Conservation (phyloP, 1,140 invertebrate genomes). For the Triops longicaudatus region DNA sequence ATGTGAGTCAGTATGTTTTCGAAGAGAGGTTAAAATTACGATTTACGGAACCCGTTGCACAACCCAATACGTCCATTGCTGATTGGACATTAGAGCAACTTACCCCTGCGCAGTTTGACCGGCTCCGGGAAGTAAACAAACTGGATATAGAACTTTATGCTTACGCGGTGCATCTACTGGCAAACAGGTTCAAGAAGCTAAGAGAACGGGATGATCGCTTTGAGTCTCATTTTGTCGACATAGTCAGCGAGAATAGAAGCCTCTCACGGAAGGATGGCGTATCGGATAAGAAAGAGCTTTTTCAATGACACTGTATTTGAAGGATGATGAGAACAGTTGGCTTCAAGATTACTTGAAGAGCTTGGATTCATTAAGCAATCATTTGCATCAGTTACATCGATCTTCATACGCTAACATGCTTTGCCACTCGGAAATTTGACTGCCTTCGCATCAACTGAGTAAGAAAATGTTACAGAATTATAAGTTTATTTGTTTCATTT, state of each 20-base stretch:
- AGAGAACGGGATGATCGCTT: constrained; percentile 70
- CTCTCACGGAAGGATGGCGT: too few relatives aligned
- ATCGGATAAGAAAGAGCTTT: too few relatives aligned
- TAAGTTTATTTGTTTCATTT: too few relatives aligned
- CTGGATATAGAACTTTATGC: constrained; percentile 89
- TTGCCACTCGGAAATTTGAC: too few relatives aligned
- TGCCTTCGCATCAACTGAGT: too few relatives aligned
- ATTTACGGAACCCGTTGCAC: constrained; percentile 78
- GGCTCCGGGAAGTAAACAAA: constrained; percentile 70
- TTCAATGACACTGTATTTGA: too few relatives aligned
- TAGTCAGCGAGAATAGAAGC: neutral
- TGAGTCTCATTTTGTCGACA: constrained; percentile 20
- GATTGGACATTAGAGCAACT: constrained; percentile 64
- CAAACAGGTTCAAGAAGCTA: constrained; percentile 70
- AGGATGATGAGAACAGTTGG: too few relatives aligned
- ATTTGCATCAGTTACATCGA: too few relatives aligned
- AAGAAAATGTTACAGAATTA: too few relatives aligned
- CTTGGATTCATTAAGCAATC: too few relatives aligned
- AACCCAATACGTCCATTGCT: constrained; percentile 80
- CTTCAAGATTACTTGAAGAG: too few relatives aligned
- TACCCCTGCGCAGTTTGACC: constrained; percentile 56
- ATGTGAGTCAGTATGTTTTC: constrained; percentile 90
- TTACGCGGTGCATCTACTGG: constrained; percentile 82
- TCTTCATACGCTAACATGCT: too few relatives aligned
- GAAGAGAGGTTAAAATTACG: constrained; percentile 92